phyloP scores from a whole-genome alignment of 2,113 vertebrate genomes.

The Clarias gariepinus region DNA sequence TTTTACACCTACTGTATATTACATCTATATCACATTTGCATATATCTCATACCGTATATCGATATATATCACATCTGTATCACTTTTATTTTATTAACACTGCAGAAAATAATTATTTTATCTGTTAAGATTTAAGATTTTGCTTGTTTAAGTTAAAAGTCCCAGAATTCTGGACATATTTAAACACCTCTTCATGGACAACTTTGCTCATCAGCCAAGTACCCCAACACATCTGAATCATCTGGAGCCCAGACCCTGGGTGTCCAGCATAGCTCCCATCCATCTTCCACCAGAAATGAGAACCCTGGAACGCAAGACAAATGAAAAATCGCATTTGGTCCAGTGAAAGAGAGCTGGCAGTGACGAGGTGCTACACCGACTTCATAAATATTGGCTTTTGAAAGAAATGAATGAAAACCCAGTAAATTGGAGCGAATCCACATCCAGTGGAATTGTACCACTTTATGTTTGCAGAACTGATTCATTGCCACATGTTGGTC shows the following conservation, averaged over 20 bases:
- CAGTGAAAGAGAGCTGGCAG: not conserved
- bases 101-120: not conserved
- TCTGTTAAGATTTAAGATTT: not conserved
- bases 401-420: not conserved
- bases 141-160: not conserved
- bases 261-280: not conserved
- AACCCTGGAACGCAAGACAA: not conserved
- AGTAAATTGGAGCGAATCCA: not conserved
- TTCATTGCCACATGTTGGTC: not conserved
- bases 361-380: not conserved
- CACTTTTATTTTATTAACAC: too few relatives aligned
- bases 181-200: not conserved
- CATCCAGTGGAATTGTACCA: not conserved
- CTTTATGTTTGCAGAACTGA: not conserved
- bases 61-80: too few relatives aligned
- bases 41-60: too few relatives aligned
- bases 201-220: not conserved
- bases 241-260: not conserved
- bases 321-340: not conserved
- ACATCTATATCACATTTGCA: too few relatives aligned
- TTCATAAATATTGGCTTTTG: not conserved
- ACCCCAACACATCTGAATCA: not conserved
- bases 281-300: not conserved
- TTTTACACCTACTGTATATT: too few relatives aligned
- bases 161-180: not conserved